A percentile compares a stretch with the other conserved stretches of the same genome.
Evolutionary conservation across 2,113 vertebrate species (phyloP).

Genomic region (Eudorcas thomsonii): DNA sequence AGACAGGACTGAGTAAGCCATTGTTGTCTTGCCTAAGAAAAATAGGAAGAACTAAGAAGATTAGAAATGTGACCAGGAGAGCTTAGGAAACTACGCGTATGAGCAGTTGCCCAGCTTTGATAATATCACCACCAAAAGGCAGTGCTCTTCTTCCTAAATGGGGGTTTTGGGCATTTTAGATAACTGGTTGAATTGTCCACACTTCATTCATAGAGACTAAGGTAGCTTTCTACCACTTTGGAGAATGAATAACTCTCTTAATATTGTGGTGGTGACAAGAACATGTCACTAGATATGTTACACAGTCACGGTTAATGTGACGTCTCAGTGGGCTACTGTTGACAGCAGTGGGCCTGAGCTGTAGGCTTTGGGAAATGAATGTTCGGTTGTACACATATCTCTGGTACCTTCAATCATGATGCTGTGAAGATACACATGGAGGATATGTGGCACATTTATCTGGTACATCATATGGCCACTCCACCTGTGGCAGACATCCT

Average conservation of each 20-base stretch:
- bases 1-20: not conserved
- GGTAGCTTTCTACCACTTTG: not conserved
- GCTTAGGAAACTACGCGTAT: not conserved
- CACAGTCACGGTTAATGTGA: not conserved
- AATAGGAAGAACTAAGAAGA: not conserved
- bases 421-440: not conserved
- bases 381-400: fast-evolving
- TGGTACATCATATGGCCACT: not conserved
- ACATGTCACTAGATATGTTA: not conserved
- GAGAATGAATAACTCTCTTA: not conserved
- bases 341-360: not conserved
- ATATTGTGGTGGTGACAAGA: not conserved
- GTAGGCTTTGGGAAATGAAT: not conserved
- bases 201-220: not conserved
- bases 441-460: no score
- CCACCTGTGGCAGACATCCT: not conserved
- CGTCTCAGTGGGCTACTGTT: not conserved
- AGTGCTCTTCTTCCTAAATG: not conserved
- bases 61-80: not conserved
- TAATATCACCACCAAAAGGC: not conserved
- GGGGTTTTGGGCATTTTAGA: not conserved
- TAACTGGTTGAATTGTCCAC: not conserved
- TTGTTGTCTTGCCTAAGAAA: not conserved
- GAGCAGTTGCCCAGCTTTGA: not conserved
- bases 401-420: not conserved